A percentile compares a stretch with the other conserved stretches of the same genome.
Evolutionary conservation across 64 coral and sea anemone genomes (phyloP).

Genomic region (Montipora cactus): DNA sequence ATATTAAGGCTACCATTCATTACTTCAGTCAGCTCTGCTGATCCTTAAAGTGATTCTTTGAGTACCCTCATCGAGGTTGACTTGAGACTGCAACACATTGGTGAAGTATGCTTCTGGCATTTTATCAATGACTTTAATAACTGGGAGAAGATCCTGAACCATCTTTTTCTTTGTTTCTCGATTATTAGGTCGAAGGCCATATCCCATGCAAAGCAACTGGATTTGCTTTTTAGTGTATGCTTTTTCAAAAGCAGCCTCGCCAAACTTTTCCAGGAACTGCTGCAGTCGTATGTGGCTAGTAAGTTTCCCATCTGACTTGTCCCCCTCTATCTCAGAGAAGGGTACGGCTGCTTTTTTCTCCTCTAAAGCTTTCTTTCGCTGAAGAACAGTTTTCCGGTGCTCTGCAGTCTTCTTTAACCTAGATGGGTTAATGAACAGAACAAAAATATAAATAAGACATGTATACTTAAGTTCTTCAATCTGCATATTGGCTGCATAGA

Average conservation of each 20-base stretch:
- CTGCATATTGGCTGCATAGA: no score
- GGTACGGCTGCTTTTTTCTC: slow-evolving; percentile 38
- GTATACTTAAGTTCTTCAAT: no score
- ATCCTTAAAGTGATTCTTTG: slow-evolving; percentile 29
- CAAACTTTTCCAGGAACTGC: slow-evolving; percentile 34
- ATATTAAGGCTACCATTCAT: not conserved
- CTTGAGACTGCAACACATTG: slow-evolving; percentile 11
- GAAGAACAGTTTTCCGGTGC: slow-evolving; percentile 34
- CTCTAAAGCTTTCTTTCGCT: slow-evolving; percentile 19
- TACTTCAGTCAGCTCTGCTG: not conserved
- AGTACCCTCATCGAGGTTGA: not conserved
- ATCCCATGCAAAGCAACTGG: slow-evolving; percentile 24
- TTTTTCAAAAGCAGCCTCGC: slow-evolving; percentile 22
- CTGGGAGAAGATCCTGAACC: not conserved
- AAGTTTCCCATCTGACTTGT: not conserved
- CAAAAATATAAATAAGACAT: no score
- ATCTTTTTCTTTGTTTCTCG: slow-evolving; percentile 23
- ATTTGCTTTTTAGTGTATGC: slow-evolving; percentile 13
- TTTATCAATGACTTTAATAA: not conserved
- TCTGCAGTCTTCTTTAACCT: slow-evolving; percentile 45
- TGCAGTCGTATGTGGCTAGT: not conserved
- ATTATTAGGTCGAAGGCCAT: not conserved
- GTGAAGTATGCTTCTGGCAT: slow-evolving; percentile 29
- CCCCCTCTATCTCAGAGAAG: slow-evolving; percentile 10
- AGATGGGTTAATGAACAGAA: not conserved